Base-by-base conservation (phyloP, 2,113 vertebrate genomes). In the Proterorhinus semilunaris region DNA sequence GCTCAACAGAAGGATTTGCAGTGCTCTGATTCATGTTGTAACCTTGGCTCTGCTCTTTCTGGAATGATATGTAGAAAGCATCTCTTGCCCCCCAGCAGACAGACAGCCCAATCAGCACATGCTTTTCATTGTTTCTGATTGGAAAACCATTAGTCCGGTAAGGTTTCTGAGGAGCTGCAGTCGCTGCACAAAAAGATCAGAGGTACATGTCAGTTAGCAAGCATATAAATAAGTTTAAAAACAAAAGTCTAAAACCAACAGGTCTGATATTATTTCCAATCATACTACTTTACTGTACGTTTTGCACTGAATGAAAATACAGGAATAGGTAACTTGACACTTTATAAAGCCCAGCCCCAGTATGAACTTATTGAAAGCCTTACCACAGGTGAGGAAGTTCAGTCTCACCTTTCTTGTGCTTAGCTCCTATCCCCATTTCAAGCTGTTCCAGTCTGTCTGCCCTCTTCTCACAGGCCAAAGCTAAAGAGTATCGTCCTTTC, bases 61-160 rank as follows among this genome's bases (percentile, higher is more conserved):
- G 95, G 77, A 99, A 76, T 65, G 96, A 99, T 69, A 98, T 47
- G 62, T 96, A 99, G 83, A 96, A 99, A 16, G 96, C 95, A 87
- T 99, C 97, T 86, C 91, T 98, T 80, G 91, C 94, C 85, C 94
- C 97, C 98, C 98, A 99, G 79, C 96, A 98, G 12, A 99, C 90
- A 49, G 96, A 94, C 69, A 99, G 71, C 50, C 97, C 98, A 72
- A 93, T 92, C n/a, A 99, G 82, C 63, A 95, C 75, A 54, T 93
- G 72, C 42, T 92, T 93, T 63, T 95, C 90, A 0, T 67, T 85
- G 70, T 91, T 92, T 82, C 85, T 94, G 54, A 98, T 62, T 66
- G 92, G 92, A 87, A 98, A 94, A 8, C 96, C 95, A 7, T 95
- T 88, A 55, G 85, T 86, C 64, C 72, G 82, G 78, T 72, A 66